phyloP scores from a whole-genome alignment of 2,888 invertebrate genomes.

The Quadroppia sp. region DNA sequence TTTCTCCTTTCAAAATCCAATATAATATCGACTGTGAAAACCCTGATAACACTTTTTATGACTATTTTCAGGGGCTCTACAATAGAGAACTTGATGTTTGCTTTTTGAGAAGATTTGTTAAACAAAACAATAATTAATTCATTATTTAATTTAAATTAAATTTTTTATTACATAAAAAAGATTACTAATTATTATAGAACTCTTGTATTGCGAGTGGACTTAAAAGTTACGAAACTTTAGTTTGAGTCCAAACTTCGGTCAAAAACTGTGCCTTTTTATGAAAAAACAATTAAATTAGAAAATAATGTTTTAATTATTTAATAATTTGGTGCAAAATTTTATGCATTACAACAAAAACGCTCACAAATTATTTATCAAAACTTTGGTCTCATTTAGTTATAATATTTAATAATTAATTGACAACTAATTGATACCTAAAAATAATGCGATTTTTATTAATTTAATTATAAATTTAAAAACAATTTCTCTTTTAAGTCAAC shows the following conservation, averaged over 20 bases:
- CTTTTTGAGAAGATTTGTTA: no score
- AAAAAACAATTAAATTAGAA: constrained; percentile 13
- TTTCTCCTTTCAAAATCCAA: no score
- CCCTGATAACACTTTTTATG: no score
- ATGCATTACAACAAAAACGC: constrained; percentile 35
- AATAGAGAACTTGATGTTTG: no score
- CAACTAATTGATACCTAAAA: no score
- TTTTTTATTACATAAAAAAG: no score
- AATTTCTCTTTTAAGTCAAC: background rate
- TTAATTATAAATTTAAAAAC: background rate
- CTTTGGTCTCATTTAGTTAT: constrained; percentile 1
- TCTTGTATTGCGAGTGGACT: background rate
- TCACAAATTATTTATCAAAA: constrained; percentile 16
- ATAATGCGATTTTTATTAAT: background rate
- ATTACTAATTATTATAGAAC: background rate
- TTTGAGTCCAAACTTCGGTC: constrained; percentile 27
- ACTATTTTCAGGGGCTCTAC: no score
- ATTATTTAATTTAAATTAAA: no score
- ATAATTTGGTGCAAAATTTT: constrained; percentile 34
- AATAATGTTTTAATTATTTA: constrained; percentile 32
- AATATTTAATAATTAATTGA: background rate
- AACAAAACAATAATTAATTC: no score
- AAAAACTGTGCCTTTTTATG: constrained; percentile 36
- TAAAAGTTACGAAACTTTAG: background rate
- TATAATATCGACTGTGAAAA: no score